Base-by-base conservation (phyloP, 2,888 invertebrate species). In the Meta bourneti region DNA sequence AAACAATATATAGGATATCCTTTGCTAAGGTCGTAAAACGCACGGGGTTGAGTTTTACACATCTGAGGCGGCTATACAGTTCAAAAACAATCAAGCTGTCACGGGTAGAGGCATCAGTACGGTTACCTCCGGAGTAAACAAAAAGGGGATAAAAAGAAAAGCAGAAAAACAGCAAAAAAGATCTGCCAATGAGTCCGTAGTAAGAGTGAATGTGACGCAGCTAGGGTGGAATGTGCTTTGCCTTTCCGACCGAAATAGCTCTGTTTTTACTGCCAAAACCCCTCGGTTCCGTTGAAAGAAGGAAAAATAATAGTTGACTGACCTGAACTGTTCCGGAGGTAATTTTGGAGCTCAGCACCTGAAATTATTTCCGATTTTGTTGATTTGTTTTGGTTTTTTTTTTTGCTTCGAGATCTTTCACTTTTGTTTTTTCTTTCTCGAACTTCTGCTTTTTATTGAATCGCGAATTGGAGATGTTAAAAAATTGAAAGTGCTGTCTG, bases 31-130 rank as follows among this genome's bases (percentile, higher is more conserved):
- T 84, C 89, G 79, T 89, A 89, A 89, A 89, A 54, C 69, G 48
- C 79, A 13, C 13, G 61, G 79, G 78, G 89, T 71, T 83, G 70
- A 78, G 71, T 83, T 84, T 89, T 89, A 83, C 83, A 83, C 89
- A 52, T 71, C 78, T 20, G 89, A 72, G 83, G 20, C 71, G 78
- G 69, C 78, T 78, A 69, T 69, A 83, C 78, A 49, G 74, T 80
- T 84, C 83, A 84, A 83, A 87, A 89, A 89, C 89, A 89, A 84
- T 89, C 89, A 89, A 89, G 83, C 89, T 89, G 89, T 89, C 89
- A 89, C 34, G 52, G 51, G 72, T 52, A 52, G 16, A 71, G 78
- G 75, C 83, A 61, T 69, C 81, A 11, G 70, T 61, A 13, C 71
- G 16, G 89, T 71, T 83, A 70, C 71, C 77, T 72, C 72, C 13